Conservation (phyloP, 2,888 invertebrate genomes). For the Polydrusus pterygomalis region DNA sequence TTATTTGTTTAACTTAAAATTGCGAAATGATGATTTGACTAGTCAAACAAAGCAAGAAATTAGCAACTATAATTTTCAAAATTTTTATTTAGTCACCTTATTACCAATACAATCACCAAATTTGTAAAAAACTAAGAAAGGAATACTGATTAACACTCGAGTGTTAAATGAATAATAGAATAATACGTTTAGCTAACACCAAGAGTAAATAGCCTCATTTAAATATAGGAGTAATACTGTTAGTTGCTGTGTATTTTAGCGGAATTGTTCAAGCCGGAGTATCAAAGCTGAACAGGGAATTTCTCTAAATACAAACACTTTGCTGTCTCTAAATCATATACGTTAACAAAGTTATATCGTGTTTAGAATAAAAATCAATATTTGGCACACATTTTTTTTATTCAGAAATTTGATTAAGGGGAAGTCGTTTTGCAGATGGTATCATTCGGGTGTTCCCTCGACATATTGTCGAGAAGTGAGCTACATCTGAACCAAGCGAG, state of each 20-base stretch:
- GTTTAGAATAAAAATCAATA: no score
- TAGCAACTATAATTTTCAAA: constrained; percentile 8
- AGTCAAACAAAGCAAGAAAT: neutral
- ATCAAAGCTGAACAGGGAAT: constrained; percentile 63
- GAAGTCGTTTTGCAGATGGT: no score
- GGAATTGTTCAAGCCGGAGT: constrained; percentile 62
- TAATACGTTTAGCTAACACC: constrained; percentile 52
- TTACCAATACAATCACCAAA: constrained; percentile 12
- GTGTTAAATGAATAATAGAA: constrained; percentile 55
- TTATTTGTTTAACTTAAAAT: neutral
- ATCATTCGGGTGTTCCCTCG: no score
- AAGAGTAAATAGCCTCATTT: constrained; percentile 51
- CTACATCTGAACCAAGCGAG: no score
- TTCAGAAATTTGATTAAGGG: no score
- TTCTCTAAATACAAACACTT: no score
- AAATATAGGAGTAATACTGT: constrained; percentile 58
- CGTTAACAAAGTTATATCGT: no score
- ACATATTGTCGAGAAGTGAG: no score
- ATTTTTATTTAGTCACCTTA: neutral
- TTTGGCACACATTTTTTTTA: no score
- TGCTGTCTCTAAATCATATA: no score
- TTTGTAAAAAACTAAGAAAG: constrained; percentile 24
- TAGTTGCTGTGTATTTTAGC: constrained; percentile 62
- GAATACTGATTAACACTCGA: constrained; percentile 38
- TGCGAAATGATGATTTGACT: constrained; percentile 4